A percentile compares a stretch with the other conserved stretches of the same genome.
phyloP scores from a whole-genome alignment of 2,797 vertebrate species.

The Xenentodon cancila region DNA sequence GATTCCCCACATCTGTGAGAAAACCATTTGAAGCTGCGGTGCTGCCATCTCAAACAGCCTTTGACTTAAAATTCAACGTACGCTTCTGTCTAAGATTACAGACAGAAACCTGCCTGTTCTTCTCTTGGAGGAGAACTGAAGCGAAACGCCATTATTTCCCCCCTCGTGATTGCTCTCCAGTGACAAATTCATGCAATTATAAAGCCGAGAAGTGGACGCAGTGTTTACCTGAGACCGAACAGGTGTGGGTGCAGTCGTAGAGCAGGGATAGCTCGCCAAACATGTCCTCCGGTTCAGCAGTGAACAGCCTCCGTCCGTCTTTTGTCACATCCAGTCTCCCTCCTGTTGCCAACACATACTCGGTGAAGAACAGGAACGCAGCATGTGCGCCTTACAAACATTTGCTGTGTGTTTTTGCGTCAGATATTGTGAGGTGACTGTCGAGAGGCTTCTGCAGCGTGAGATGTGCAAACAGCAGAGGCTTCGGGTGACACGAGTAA shows the following conservation, averaged over 20 bases:
- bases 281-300: conserved; percentile 68
- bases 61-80: conserved; percentile 64
- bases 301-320: conserved; percentile 67
- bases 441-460: conserved; percentile 8
- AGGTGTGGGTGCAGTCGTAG: conserved; percentile 71
- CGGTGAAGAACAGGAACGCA: conserved; percentile 8
- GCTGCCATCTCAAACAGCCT: conserved; percentile 50
- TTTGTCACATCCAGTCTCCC: conserved; percentile 77
- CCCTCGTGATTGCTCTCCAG: neutral
- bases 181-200: neutral
- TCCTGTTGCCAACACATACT: conserved; percentile 60
- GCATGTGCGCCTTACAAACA: neutral
- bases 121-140: conserved; percentile 31
- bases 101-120: conserved; percentile 27
- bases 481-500: conserved; percentile 8
- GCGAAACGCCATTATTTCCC: conserved; percentile 4
- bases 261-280: conserved; percentile 79
- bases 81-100: conserved; percentile 28
- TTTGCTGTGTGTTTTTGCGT: conserved; percentile 7
- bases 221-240: conserved; percentile 74
- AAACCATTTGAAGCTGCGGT: conserved; percentile 41
- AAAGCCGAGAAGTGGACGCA: neutral
- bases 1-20: conserved; percentile 48
- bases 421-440: conserved; percentile 1
- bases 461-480: conserved; percentile 26